Evolutionary conservation across 1,140 invertebrate species (phyloP), one percentile per base, ranked within the genome.

Genomic region (Atta colombica): DNA sequence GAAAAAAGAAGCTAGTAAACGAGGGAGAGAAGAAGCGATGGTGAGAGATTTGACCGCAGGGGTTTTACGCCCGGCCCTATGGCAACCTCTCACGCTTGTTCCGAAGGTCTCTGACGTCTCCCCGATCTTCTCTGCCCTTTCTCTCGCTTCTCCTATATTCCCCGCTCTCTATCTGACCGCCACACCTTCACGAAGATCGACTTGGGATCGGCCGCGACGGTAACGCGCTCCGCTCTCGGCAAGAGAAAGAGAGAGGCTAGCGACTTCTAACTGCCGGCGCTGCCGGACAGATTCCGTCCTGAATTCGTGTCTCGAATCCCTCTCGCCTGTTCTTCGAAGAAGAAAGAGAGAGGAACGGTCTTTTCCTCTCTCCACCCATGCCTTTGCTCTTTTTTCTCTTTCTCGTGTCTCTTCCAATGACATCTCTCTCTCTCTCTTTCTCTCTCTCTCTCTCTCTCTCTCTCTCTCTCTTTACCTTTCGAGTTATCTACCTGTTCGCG

Each of bases 221-320:
- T 81, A 89, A 89, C 77, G 74, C 69, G 88, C 86, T 78, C 77
- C 28, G 66, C 35, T 55, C 84, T 88, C 53, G 63, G 69, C 71
- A 74, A 65, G 77, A 85, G 81, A 66, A 81, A 87, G 75, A 86
- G 75, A 86, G 75, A 86, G 77, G 77, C 51, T 51, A 66, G 74
- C 71, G 71, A 85, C 51, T 86, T 86, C 90, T 91, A 92, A 91
- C 87, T 49, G 71, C 90, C 90, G 77, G 53, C 55, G 71, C 51
- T 85, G 86, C 77, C 31, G 82, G 87, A 85, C 88, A 78, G 89
- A 92, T 93, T 93, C 91, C 92, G 93, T 92, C 93, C 93, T 94
- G 93, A 91, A 94, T 94, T 94, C 89, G 89, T 92, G 77, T 82
- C 89, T 87, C 72, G 86, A 75, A 35, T 53, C 60, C 55, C 55